phyloP scores from a whole-genome alignment of 1,140 invertebrate genomes.

The Drosophila mayri region DNA sequence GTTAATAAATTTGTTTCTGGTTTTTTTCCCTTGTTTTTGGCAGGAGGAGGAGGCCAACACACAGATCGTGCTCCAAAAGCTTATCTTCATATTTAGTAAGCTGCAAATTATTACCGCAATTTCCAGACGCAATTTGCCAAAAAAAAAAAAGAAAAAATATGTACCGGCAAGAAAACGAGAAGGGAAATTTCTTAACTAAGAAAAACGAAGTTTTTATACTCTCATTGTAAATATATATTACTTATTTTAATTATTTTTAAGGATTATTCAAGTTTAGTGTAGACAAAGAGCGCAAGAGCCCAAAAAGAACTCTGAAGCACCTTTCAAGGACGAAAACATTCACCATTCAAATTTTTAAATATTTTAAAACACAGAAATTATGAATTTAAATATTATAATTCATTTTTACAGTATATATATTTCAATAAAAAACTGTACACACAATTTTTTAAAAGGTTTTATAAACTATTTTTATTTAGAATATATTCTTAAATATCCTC shows the following conservation, averaged over 20 bases:
- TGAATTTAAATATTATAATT: background rate
- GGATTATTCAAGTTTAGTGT: background rate
- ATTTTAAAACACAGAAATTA: background rate
- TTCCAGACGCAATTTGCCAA: conserved; percentile 80
- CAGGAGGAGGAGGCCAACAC: conserved; percentile 25
- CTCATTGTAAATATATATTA: background rate
- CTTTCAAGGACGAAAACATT: too few relatives aligned
- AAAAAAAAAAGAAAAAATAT: conserved; percentile 41
- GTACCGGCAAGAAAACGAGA: conserved; percentile 8
- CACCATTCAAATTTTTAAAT: too few relatives aligned
- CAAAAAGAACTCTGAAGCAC: too few relatives aligned
- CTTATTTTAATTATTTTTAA: background rate
- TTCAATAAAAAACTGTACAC: too few relatives aligned
- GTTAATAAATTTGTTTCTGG: conserved; percentile 74
- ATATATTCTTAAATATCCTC: too few relatives aligned
- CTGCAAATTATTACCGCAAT: conserved; percentile 80
- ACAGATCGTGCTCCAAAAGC: conserved; percentile 54
- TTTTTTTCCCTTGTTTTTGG: conserved; percentile 4
- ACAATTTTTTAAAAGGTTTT: background rate
- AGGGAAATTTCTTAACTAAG: background rate
- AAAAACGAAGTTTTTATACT: background rate
- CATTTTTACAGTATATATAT: background rate
- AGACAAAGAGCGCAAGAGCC: too few relatives aligned
- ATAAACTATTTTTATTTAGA: accelerated
- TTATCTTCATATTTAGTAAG: conserved; percentile 83